Evolutionary conservation across 2,113 vertebrate genomes (phyloP).

Genomic region (Naja naja): DNA sequence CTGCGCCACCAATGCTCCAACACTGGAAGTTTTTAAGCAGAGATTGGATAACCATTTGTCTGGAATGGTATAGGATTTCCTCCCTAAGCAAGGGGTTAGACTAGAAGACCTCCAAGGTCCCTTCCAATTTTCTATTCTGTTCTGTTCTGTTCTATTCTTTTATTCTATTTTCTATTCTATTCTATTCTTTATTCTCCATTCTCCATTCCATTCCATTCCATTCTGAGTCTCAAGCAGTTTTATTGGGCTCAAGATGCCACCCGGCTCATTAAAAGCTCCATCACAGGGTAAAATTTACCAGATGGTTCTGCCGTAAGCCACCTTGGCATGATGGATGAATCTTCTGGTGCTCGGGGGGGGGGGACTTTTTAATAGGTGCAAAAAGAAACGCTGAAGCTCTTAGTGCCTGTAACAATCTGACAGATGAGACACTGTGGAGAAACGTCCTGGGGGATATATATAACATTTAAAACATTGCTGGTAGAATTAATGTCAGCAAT

Average conservation of each 20-base stretch:
- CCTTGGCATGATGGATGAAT: neutral
- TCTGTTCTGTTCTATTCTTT: too few relatives aligned
- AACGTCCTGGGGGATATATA: rapidly evolving
- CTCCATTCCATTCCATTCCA: too few relatives aligned
- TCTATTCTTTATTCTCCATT: too few relatives aligned
- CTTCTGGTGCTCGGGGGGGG: neutral
- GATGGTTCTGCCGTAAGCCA: neutral
- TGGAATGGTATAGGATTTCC: too few relatives aligned
- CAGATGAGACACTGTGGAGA: neutral
- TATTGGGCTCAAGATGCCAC: neutral
- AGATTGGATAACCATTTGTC: too few relatives aligned
- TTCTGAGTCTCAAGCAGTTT: neutral
- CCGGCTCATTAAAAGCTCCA: neutral
- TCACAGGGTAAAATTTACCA: neutral
- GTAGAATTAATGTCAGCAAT: neutral
- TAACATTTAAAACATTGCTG: neutral
- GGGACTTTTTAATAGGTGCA: neutral
- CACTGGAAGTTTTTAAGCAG: too few relatives aligned
- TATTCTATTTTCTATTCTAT: too few relatives aligned
- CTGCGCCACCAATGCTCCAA: too few relatives aligned
- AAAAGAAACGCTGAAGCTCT: neutral
- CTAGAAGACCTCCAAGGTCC: too few relatives aligned
- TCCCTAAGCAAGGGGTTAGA: too few relatives aligned
- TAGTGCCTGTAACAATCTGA: neutral
- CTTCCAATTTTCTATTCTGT: too few relatives aligned